phyloP scores from a whole-genome alignment of 2,888 invertebrate genomes.

The Vandiemenella viatica region DNA sequence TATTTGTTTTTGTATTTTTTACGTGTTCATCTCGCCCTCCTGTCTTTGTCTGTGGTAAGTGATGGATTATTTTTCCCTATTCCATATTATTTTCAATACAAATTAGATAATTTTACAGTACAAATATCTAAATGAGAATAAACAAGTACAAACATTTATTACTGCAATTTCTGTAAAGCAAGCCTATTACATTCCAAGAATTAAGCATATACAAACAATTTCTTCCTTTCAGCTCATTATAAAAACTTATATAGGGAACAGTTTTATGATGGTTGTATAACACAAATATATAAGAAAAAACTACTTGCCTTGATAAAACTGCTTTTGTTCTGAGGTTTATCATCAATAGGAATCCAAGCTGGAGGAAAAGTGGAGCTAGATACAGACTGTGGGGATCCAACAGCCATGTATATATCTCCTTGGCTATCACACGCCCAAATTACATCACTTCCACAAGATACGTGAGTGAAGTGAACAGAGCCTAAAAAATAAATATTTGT shows the following conservation, averaged over 20 bases:
- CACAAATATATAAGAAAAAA: no score
- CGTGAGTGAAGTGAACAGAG: constrained; percentile 24
- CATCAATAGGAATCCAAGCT: constrained; percentile 32
- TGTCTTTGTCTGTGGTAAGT: no score
- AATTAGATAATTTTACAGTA: not conserved
- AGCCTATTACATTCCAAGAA: no score
- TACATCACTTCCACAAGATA: constrained; percentile 31
- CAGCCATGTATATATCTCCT: constrained; percentile 32
- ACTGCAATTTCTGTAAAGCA: no score
- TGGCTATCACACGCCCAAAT: constrained; percentile 34
- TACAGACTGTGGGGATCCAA: constrained; percentile 30
- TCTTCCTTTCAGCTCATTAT: no score
- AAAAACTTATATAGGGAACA: no score
- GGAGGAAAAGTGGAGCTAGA: constrained; percentile 27
- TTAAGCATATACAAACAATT: no score
- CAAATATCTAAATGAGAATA: not conserved
- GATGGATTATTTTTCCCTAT: no score
- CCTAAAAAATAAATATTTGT: constrained; percentile 6
- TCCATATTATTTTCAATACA: no score
- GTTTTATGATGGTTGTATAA: no score
- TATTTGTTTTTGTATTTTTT: no score
- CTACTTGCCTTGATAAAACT: constrained; percentile 24
- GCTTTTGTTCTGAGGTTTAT: constrained; percentile 21
- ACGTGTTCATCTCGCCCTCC: no score
- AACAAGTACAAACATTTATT: not conserved